Evolutionary conservation across 2,888 invertebrate genomes (phyloP), one percentile per base, ranked within the genome.

Genomic region (Lycocerus yunnanus): DNA sequence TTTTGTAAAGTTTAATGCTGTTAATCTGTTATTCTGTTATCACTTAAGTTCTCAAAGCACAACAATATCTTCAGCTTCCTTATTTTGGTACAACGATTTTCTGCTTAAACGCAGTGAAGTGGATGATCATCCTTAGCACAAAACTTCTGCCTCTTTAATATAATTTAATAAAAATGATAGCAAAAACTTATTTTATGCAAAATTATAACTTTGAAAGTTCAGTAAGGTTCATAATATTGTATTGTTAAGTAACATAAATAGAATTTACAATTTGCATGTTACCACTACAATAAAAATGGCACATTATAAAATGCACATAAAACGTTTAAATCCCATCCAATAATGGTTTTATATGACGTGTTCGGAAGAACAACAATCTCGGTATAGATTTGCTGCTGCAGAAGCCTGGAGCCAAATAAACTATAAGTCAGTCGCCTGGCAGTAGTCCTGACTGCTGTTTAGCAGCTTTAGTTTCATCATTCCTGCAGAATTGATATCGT

Each of bases 371-470:
- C 70, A 63, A 70, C 71, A 66, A 73, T 71, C 60, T 43, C 15
- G 69, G 71, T 73, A 75, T 78, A 78, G 78, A 78, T 78, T 76
- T 76, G 74, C 66, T 68, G 72, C 66, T 72, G 74, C 68, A 75
- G 75, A 70, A 68, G 67, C 24, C 69, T 74, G 78, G 78, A 78
- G 78, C 78, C 78, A 72, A 69, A 72, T 71, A 74, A 72, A 70
- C 77, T 76, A 78, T 78, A 76, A 74, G 78, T 78, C 74, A 78
- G 78, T 76, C 78, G 76, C 75, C 75, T 78, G 78, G 78, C 78
- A 78, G 63, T 69, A 69, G 71, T 74, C 69, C 72, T 74, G 75
- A 73, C 71, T 73, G 67, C 69, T 75, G 68, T 75, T 75, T 75
- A 75, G 67, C 72, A 68, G 75, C 72, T 58, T 72, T 60, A 63